These are phyloP conservation scores for Panagrolaimus sp. DNA, from an alignment of 1,140 invertebrate genomes.

Conservation along the genomic window DNA sequence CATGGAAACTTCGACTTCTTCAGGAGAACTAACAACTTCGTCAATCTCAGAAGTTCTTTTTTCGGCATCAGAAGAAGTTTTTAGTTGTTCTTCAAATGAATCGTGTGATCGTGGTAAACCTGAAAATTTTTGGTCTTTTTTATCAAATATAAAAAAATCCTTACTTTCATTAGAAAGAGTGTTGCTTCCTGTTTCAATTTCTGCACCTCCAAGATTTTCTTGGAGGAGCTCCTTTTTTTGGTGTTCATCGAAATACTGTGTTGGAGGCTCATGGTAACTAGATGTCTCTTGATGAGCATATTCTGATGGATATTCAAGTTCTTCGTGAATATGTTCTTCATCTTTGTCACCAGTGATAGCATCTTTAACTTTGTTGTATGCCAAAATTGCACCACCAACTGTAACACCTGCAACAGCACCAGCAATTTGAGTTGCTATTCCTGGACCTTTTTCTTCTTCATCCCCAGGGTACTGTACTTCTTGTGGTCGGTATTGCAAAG, in stretches of 20 bases:
- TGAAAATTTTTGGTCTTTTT: no score
- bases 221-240: no score
- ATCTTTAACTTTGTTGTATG: background rate
- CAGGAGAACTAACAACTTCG: no score
- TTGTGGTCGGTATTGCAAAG: no score
- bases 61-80: no score
- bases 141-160: no score
- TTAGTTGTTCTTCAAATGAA: no score
- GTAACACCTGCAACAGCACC: background rate
- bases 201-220: background rate
- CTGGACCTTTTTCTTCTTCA: background rate
- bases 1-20: no score
- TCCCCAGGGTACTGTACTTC: background rate
- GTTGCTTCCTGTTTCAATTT: background rate
- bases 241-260: no score
- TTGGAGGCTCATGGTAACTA: background rate
- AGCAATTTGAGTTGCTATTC: background rate
- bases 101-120: no score
- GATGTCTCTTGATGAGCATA: background rate
- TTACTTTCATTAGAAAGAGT: no score
- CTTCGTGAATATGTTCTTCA: background rate
- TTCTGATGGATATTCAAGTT: background rate
- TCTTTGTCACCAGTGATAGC: background rate
- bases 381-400: background rate
- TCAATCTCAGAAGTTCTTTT: no score